phyloP scores from a whole-genome alignment of 2,797 vertebrate species.

The Channallabes apus region DNA sequence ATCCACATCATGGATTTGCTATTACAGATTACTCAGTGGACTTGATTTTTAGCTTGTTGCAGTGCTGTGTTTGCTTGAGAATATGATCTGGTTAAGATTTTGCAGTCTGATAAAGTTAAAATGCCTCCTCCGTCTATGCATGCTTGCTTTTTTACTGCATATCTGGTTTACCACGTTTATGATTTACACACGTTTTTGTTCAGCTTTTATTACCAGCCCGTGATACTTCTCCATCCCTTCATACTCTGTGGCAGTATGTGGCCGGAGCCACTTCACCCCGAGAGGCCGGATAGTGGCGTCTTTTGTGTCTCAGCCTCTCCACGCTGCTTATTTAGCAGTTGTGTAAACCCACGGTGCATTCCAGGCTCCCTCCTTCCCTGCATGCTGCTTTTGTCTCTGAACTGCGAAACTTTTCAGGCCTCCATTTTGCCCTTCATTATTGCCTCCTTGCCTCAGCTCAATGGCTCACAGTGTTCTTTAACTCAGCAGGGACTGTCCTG shows the following conservation, averaged over 20 bases:
- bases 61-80: not conserved
- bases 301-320: conserved; percentile 71
- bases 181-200: not conserved
- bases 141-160: not conserved
- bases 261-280: conserved; percentile 20
- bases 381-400: conserved; percentile 70
- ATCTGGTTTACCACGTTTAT: not conserved
- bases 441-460: conserved; percentile 17
- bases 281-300: conserved; percentile 65
- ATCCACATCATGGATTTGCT: not conserved
- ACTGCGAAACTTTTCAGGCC: conserved; percentile 23
- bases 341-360: conserved; percentile 69
- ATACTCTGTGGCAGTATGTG: conserved; percentile 24
- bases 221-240: not conserved
- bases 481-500: conserved; percentile 7
- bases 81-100: not conserved
- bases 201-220: conserved; percentile 15
- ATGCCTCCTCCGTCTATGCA: not conserved
- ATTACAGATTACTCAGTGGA: not conserved
- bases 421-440: conserved; percentile 13
- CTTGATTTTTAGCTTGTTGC: not conserved
- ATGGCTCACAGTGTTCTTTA: conserved; percentile 24
- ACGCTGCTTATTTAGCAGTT: conserved; percentile 74
- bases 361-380: conserved; percentile 64
- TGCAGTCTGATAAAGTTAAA: conserved; percentile 2